A percentile compares a stretch with the other conserved stretches of the same genome.
Conservation (phyloP, 2,113 vertebrate species). For the Apteryx mantelli region DNA sequence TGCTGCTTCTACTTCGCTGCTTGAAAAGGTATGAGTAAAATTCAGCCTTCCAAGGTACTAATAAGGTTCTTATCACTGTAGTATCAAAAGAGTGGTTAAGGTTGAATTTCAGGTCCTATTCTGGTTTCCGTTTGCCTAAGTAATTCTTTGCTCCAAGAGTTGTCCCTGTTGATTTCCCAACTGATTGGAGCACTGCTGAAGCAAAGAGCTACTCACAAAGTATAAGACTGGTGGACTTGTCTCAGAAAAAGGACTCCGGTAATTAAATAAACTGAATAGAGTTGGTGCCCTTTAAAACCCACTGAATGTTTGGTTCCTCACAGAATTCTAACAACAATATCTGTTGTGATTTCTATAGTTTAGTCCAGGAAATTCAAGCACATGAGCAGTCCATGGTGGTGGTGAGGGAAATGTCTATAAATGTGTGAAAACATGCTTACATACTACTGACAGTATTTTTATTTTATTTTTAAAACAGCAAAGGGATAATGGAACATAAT, state of each 20-base stretch:
- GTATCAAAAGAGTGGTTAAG: neutral
- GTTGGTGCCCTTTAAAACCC: neutral
- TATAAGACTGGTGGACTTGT: neutral
- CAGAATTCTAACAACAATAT: fast-evolving
- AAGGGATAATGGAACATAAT: neutral
- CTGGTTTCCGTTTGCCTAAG: neutral
- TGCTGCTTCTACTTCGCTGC: neutral
- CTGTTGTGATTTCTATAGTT: neutral
- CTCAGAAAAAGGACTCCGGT: neutral
- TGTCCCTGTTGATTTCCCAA: neutral
- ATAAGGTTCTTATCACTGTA: neutral
- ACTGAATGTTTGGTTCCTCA: neutral
- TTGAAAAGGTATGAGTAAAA: conserved; percentile 1
- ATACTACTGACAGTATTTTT: neutral
- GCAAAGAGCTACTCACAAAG: neutral
- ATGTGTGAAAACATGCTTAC: neutral
- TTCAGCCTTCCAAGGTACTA: neutral
- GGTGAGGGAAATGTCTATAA: neutral
- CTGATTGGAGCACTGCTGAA: neutral
- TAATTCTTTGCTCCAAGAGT: neutral
- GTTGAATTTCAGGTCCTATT: neutral
- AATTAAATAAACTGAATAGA: neutral
- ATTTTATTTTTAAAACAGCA: neutral
- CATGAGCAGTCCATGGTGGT: neutral
- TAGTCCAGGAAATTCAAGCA: neutral